These are phyloP conservation scores for Pitta sordida DNA, from an alignment of 2,113 vertebrate genomes.

Conservation along the genomic window DNA sequence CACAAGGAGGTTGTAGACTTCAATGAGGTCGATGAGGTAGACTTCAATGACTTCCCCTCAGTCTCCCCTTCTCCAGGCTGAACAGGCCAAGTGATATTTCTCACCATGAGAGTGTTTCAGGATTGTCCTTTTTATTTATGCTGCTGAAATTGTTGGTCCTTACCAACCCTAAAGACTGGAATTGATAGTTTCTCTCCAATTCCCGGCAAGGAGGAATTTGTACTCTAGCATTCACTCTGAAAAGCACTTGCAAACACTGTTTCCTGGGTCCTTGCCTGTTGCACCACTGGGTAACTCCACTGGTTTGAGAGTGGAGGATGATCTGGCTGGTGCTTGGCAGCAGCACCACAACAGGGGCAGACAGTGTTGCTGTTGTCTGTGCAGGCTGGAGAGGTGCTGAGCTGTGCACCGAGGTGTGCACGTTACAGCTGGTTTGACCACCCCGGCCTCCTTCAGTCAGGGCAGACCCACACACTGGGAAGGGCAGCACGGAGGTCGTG, in stretches of 20 bases:
- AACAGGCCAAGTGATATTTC: background rate
- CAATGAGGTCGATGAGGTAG: background rate
- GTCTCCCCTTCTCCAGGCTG: background rate
- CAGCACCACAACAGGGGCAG: background rate
- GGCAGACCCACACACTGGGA: background rate
- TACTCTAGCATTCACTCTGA: background rate
- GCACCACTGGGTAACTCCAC: rapidly evolving
- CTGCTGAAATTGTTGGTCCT: background rate
- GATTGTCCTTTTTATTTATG: background rate
- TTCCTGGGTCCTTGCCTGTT: background rate
- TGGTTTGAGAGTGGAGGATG: background rate
- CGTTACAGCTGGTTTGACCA: background rate
- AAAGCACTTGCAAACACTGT: background rate
- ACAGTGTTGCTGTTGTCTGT: background rate
- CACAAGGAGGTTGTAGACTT: background rate
- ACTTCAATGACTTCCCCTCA: background rate
- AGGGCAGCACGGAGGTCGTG: background rate
- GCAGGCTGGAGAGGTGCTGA: background rate
- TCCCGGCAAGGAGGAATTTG: background rate
- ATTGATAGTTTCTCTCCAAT: background rate
- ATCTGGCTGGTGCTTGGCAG: background rate
- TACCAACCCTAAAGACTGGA: background rate
- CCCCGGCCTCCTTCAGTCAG: background rate
- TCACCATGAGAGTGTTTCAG: background rate
- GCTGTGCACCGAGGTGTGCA: rapidly evolving